Evolutionary conservation across 1,140 invertebrate genomes (phyloP).

Genomic region (Rhyzopertha dominica): DNA sequence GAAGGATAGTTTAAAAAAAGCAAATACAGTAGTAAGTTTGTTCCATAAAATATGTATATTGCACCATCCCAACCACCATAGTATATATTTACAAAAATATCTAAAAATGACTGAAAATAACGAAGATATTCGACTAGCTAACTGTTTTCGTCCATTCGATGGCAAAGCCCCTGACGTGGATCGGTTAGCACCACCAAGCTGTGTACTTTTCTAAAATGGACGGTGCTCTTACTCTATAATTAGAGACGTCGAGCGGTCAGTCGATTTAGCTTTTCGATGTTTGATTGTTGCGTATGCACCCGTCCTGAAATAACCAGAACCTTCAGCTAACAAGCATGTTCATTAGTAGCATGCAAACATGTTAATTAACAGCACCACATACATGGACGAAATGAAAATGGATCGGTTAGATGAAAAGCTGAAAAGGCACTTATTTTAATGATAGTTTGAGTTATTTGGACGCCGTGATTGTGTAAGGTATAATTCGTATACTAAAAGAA

Average conservation of each 20-base stretch:
- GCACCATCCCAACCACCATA: slow-evolving; percentile 43
- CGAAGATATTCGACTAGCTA: not conserved
- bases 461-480: no score
- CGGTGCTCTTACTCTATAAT: slow-evolving; percentile 45
- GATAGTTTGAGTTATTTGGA: no score
- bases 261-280: slow-evolving; percentile 71
- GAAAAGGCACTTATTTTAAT: slow-evolving; percentile 14
- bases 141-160: not conserved
- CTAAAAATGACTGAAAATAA: not conserved
- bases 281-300: slow-evolving; percentile 82
- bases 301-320: slow-evolving; percentile 57
- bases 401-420: slow-evolving; percentile 27
- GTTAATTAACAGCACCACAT: slow-evolving; percentile 19
- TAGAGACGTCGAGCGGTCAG: slow-evolving; percentile 75
- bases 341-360: slow-evolving; percentile 6
- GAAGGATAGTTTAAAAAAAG: no score
- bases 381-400: slow-evolving; percentile 19
- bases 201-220: no score
- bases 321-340: slow-evolving; percentile 16
- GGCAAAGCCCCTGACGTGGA: not conserved
- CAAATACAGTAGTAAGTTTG: slow-evolving; percentile 39
- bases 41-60: slow-evolving; percentile 32
- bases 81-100: slow-evolving; percentile 13
- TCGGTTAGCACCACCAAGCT: no score
- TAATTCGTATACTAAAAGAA: no score